Evolutionary conservation across 2,888 invertebrate species (phyloP).

Genomic region (Cheilosia vernalis): DNA sequence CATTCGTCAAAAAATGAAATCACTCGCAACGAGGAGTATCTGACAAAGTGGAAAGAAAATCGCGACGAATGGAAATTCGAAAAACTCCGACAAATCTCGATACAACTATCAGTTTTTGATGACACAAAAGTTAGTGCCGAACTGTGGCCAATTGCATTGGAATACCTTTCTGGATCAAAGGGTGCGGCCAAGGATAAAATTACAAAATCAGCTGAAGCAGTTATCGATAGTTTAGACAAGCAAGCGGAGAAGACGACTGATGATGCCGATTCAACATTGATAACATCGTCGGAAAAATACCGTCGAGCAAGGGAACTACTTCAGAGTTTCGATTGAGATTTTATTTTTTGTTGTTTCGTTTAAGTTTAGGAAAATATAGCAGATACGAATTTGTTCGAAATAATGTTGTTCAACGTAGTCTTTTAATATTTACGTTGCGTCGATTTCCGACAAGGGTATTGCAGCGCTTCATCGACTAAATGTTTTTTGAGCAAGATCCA

Average conservation of each 20-base stretch:
- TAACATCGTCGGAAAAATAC: constrained; percentile 78
- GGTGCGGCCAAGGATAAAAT: constrained; percentile 87
- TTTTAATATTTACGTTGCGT: background rate
- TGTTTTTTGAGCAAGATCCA: too few relatives aligned
- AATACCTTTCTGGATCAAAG: constrained; percentile 89
- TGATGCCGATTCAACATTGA: constrained; percentile 73
- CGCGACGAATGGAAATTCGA: constrained; percentile 91
- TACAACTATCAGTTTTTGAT: constrained; percentile 88
- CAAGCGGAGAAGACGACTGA: constrained; percentile 76
- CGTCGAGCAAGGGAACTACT: constrained; percentile 81
- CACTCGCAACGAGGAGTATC: constrained; percentile 87
- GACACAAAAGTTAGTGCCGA: constrained; percentile 85
- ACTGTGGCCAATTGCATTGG: constrained; percentile 87
- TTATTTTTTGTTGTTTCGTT: background rate
- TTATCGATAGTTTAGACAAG: constrained; percentile 86
- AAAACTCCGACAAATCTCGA: constrained; percentile 90
- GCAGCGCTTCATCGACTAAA: too few relatives aligned
- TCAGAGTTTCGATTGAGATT: constrained; percentile 79
- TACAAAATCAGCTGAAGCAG: constrained; percentile 86
- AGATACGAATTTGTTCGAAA: background rate
- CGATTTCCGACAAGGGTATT: too few relatives aligned
- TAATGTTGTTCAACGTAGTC: background rate
- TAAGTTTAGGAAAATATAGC: background rate
- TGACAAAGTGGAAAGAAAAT: constrained; percentile 90
- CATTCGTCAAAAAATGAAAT: constrained; percentile 85